phyloP scores from a whole-genome alignment of 2,888 invertebrate species.

The Asteroscopus sphinx region DNA sequence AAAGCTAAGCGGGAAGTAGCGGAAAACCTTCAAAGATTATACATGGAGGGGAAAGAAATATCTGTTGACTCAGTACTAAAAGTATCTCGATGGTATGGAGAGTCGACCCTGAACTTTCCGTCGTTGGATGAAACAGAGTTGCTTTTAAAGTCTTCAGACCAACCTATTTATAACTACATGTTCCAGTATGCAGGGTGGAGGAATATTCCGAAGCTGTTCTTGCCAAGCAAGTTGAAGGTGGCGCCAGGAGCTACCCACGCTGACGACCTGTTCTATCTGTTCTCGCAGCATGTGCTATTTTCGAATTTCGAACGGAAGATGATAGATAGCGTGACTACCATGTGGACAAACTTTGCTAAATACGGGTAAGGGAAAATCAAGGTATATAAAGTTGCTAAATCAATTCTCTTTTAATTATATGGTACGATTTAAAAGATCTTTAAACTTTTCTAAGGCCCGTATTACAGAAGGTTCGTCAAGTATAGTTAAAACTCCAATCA shows the following conservation, averaged over 20 bases:
- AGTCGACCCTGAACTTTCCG: conserved; percentile 67
- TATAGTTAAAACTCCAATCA: too few relatives aligned
- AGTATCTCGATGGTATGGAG: conserved; percentile 73
- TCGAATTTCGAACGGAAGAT: conserved; percentile 70
- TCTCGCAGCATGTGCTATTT: conserved; percentile 66
- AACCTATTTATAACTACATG: conserved; percentile 73
- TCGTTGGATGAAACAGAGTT: conserved; percentile 73
- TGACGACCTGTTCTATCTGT: conserved; percentile 80
- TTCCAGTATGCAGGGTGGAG: conserved; percentile 74
- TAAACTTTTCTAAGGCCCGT: too few relatives aligned
- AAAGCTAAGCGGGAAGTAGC: conserved; percentile 62
- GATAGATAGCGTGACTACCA: conserved; percentile 72
- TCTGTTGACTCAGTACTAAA: conserved; percentile 68
- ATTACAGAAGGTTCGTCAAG: too few relatives aligned
- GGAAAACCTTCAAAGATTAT: conserved; percentile 71
- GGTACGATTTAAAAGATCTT: too few relatives aligned
- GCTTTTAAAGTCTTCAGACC: conserved; percentile 63
- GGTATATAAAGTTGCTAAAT: too few relatives aligned
- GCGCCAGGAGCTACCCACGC: conserved; percentile 75
- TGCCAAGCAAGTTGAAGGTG: conserved; percentile 54
- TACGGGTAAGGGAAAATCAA: conserved; percentile 66
- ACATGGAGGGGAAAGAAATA: conserved; percentile 73
- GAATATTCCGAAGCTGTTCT: conserved; percentile 66
- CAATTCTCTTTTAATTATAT: too few relatives aligned
- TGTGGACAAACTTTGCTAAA: conserved; percentile 84